A percentile compares a stretch with the other conserved stretches of the same genome.
phyloP scores from a whole-genome alignment of 2,888 invertebrate genomes.

The Eristalis intricaria region DNA sequence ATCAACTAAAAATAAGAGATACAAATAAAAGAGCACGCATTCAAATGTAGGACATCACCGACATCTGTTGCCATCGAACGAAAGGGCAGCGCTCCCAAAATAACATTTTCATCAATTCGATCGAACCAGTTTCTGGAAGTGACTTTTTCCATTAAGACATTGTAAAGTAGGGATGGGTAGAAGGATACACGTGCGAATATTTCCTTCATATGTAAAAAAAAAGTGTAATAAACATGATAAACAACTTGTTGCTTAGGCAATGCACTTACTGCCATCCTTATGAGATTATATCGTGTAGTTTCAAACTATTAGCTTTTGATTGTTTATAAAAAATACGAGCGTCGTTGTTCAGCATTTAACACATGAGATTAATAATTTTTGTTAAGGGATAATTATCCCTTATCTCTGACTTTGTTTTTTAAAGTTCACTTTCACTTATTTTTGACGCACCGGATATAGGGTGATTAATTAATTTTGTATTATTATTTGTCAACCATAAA shows the following conservation, averaged over 20 bases:
- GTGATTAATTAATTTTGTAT: too few relatives aligned
- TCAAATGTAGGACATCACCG: conserved; percentile 74
- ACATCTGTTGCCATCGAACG: conserved; percentile 92
- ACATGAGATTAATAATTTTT: too few relatives aligned
- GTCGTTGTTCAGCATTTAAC: background rate
- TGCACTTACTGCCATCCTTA: background rate
- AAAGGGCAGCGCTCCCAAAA: conserved; percentile 98
- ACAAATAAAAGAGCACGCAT: background rate
- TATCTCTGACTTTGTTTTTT: too few relatives aligned
- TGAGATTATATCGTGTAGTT: background rate
- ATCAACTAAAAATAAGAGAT: conserved; percentile 84
- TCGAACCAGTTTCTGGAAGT: conserved; percentile 95
- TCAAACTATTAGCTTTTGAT: background rate
- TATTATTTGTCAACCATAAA: too few relatives aligned
- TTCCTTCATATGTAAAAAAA: conserved; percentile 52
- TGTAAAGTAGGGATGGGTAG: conserved; percentile 96
- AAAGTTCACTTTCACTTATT: too few relatives aligned
- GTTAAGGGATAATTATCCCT: too few relatives aligned
- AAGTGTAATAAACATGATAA: background rate
- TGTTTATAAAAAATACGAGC: background rate
- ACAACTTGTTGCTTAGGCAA: background rate
- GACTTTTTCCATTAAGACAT: conserved; percentile 95
- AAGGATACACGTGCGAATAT: conserved; percentile 96
- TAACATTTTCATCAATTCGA: conserved; percentile 95
- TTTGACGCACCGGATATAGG: too few relatives aligned